Percentiles rank a stretch among this genome's conserved stretches.
Conservation (phyloP, 1,140 invertebrate genomes). For the Panagrolaimus sp. region DNA sequence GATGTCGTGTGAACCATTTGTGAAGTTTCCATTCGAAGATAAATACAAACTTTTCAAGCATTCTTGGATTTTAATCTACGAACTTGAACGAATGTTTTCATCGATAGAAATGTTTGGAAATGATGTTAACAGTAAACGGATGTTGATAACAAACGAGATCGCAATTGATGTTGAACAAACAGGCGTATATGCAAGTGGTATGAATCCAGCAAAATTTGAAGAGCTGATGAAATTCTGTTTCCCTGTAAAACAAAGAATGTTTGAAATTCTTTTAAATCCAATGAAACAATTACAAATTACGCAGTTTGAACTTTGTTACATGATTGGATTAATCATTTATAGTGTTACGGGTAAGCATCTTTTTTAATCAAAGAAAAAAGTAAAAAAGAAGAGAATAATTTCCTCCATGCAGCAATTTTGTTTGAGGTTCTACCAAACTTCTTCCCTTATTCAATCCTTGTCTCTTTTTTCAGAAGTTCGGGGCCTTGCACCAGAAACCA, state of each 20-base stretch:
- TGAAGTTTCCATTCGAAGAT: neutral
- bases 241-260: neutral
- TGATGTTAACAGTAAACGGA: neutral
- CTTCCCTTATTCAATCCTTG: too few species aligned
- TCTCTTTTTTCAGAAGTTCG: neutral
- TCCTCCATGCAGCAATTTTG: too few species aligned
- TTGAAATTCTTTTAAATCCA: neutral
- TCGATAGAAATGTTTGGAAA: neutral
- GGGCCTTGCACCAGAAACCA: neutral
- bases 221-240: conserved; percentile 10
- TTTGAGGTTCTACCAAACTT: too few species aligned
- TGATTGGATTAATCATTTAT: neutral
- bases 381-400: too few species aligned
- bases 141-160: neutral
- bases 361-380: too few species aligned
- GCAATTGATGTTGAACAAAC: neutral
- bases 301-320: conserved; percentile 1
- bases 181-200: neutral
- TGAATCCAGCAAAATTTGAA: neutral
- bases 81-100: neutral
- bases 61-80: neutral
- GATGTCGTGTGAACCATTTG: neutral
- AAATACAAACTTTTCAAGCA: conserved; percentile 9
- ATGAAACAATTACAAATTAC: neutral
- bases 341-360: neutral